These are phyloP conservation scores for Aphrocallistes beatrix DNA, from an alignment of 37 sponge, comb jelly and placozoan genomes.

Conservation along the genomic window DNA sequence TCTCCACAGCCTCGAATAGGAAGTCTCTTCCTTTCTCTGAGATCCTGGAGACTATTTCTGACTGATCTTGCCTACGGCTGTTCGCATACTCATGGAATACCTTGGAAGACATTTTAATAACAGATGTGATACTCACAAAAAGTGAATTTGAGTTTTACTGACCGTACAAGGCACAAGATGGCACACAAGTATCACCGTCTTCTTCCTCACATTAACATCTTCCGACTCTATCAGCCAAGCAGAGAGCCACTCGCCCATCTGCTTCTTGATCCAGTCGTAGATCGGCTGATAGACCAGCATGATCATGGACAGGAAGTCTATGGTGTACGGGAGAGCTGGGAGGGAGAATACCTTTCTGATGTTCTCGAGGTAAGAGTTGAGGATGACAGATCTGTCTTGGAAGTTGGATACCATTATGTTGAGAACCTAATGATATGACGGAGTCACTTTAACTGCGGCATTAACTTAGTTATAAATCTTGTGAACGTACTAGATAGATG, in stretches of 20 bases:
- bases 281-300: background rate
- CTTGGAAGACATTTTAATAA: background rate
- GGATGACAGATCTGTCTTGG: background rate
- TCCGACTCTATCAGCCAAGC: background rate
- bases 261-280: background rate
- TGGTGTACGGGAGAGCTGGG: background rate
- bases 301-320: background rate
- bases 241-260: slow-evolving; percentile 6
- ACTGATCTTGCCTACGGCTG: background rate
- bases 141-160: background rate
- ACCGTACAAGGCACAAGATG: background rate
- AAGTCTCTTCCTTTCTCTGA: background rate
- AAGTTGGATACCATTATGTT: background rate
- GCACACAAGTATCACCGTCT: background rate
- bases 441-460: background rate
- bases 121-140: background rate
- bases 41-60: background rate
- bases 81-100: background rate
- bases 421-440: background rate
- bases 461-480: background rate
- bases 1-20: background rate
- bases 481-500: background rate
- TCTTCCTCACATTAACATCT: background rate
- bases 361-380: background rate
- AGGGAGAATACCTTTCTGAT: background rate